Evolutionary conservation across 1,140 invertebrate genomes (phyloP).

Genomic region (Lepidurus arcticus): DNA sequence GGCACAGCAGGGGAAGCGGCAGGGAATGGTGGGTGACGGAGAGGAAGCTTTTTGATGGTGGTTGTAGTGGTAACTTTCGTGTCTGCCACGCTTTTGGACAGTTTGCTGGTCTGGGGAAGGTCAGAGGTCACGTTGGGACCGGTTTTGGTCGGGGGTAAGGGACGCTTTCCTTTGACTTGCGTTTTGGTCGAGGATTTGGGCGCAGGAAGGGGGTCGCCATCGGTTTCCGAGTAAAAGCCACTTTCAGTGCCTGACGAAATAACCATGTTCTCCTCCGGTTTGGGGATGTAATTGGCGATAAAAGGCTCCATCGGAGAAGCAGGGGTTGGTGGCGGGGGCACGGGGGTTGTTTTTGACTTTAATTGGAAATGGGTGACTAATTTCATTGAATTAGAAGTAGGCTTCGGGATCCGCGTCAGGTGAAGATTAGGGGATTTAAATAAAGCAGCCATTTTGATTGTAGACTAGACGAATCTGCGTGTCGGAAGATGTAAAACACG

Average conservation of each 20-base stretch:
- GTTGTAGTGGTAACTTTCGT: background rate
- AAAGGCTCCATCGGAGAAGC: background rate
- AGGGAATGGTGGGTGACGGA: background rate
- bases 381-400: background rate
- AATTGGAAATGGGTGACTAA: background rate
- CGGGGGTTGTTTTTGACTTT: background rate
- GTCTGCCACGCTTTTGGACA: background rate
- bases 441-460: constrained; percentile 22
- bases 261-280: constrained; percentile 14
- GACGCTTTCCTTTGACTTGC: background rate
- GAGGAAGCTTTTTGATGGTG: background rate
- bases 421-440: background rate
- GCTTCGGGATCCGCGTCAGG: background rate
- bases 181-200: background rate
- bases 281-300: background rate
- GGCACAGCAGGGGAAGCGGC: background rate
- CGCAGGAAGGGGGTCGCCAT: background rate
- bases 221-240: constrained; percentile 1
- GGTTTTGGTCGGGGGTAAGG: background rate
- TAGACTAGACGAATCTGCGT: background rate
- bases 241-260: background rate
- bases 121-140: background rate
- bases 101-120: background rate
- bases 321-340: background rate
- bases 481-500: background rate